phyloP scores from a whole-genome alignment of 2,113 vertebrate genomes.

The Cryptomyrus ogoouensis region DNA sequence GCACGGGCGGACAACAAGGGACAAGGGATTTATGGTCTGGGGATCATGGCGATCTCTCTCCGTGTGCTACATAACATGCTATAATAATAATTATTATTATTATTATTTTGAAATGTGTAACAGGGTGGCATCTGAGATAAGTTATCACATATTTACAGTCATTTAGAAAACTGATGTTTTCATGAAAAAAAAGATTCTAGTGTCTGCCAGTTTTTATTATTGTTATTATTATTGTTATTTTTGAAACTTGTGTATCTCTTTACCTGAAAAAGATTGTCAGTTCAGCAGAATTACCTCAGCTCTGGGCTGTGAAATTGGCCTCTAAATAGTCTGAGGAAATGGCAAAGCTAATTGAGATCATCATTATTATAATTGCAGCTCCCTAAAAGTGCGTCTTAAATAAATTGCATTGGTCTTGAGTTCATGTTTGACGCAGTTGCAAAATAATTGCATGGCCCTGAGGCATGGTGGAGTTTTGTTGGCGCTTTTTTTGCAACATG shows the following conservation, averaged over 20 bases:
- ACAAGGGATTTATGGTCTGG: neutral
- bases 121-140: neutral
- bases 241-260: slow-evolving; percentile 33
- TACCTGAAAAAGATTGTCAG: slow-evolving; percentile 53
- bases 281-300: slow-evolving; percentile 53
- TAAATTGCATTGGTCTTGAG: slow-evolving; percentile 73
- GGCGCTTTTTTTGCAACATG: slow-evolving; percentile 26
- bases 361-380: slow-evolving; percentile 73
- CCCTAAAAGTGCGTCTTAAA: slow-evolving; percentile 70
- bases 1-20: neutral
- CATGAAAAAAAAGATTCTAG: neutral
- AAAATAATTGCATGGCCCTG: slow-evolving; percentile 69
- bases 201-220: neutral
- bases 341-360: slow-evolving; percentile 75
- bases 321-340: slow-evolving; percentile 70
- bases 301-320: slow-evolving; percentile 62
- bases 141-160: neutral
- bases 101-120: neutral
- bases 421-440: slow-evolving; percentile 65
- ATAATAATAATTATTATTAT: neutral
- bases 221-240: neutral
- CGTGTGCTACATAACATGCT: neutral
- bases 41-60: neutral
- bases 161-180: neutral
- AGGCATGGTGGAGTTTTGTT: slow-evolving; percentile 55